A percentile compares a stretch with the other conserved stretches of the same genome.
phyloP scores from a whole-genome alignment of 35 echinoderm and acorn worm species.

The Diadema setosum region DNA sequence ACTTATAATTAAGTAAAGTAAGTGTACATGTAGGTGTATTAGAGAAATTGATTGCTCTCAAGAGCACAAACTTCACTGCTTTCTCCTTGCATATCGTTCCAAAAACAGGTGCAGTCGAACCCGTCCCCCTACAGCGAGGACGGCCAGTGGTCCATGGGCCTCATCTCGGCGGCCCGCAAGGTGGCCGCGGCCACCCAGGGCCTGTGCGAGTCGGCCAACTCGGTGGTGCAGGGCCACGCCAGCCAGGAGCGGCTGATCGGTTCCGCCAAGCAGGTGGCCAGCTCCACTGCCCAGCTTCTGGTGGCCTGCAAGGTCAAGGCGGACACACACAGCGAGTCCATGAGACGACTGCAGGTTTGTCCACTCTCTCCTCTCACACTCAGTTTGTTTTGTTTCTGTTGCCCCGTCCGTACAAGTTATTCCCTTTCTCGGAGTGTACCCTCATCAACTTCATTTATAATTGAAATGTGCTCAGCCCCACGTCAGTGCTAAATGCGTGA shows the following conservation, averaged over 20 bases:
- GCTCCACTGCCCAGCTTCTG: constrained; percentile 89
- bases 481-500: too few relatives aligned
- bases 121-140: constrained; percentile 90
- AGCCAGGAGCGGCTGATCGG: constrained; percentile 89
- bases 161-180: constrained; percentile 93
- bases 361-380: too few relatives aligned
- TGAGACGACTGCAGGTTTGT: constrained; percentile 86
- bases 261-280: constrained; percentile 92
- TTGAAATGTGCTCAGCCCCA: too few relatives aligned
- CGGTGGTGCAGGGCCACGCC: constrained; percentile 90
- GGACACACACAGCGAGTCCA: constrained; percentile 92
- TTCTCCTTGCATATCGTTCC: too few relatives aligned
- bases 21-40: too few relatives aligned
- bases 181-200: constrained; percentile 94
- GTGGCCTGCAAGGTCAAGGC: constrained; percentile 98
- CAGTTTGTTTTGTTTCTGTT: too few relatives aligned
- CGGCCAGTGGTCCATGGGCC: constrained; percentile 97
- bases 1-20: too few relatives aligned
- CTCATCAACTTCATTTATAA: too few relatives aligned
- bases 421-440: too few relatives aligned
- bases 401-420: too few relatives aligned
- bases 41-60: too few relatives aligned
- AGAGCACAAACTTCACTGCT: too few relatives aligned
- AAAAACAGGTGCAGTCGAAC: constrained; percentile 64
- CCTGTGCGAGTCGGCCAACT: constrained; percentile 95